These are phyloP conservation scores for Meles meles DNA, from an alignment of 2,113 vertebrate genomes.

Conservation along the genomic window DNA sequence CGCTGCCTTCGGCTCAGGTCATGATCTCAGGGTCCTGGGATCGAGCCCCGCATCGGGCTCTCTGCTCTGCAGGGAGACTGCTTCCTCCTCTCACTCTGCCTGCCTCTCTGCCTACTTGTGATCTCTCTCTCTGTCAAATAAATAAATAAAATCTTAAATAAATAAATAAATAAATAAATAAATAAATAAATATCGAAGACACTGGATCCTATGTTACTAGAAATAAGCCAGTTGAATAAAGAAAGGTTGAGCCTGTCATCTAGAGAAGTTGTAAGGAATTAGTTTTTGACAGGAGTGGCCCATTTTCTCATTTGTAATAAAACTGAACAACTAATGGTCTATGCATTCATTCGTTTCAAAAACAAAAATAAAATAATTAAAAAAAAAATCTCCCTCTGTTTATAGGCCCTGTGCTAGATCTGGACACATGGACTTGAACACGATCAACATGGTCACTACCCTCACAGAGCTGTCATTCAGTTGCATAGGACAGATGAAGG, in stretches of 20 bases:
- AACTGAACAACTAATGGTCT: background rate
- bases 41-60: too few species aligned
- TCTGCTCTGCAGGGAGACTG: too few species aligned
- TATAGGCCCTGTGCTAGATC: background rate
- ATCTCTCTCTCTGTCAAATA: too few species aligned
- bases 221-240: background rate
- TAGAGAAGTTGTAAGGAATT: background rate
- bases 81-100: too few species aligned
- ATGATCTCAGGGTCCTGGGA: too few species aligned
- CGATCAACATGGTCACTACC: fast-evolving
- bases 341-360: background rate
- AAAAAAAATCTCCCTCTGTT: background rate
- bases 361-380: background rate
- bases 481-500: background rate
- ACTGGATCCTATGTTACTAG: background rate
- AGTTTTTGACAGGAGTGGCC: background rate
- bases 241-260: background rate
- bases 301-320: background rate
- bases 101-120: too few species aligned
- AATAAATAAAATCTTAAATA: too few species aligned
- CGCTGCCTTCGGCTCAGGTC: too few species aligned
- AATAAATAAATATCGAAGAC: background rate
- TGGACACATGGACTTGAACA: background rate
- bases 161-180: too few species aligned
- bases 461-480: background rate